phyloP scores from a whole-genome alignment of 2,888 invertebrate species.

The Thecophora atra region DNA sequence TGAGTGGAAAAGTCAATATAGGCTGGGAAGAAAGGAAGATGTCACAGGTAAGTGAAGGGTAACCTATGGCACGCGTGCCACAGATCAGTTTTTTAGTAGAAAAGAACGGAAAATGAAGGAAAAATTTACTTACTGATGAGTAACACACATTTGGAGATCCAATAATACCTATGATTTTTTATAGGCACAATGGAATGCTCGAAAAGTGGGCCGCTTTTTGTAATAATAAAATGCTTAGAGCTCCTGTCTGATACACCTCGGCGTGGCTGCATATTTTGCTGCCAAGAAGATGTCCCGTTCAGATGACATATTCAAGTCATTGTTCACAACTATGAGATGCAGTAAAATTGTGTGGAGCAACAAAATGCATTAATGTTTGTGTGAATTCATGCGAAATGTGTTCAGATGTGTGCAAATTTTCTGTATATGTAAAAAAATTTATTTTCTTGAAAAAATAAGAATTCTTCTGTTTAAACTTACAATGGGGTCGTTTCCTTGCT shows the following conservation, averaged over 20 bases:
- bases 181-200: no score
- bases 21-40: background rate
- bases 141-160: no score
- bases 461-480: background rate
- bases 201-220: no score
- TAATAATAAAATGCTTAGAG: no score
- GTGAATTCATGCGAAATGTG: no score
- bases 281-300: slow-evolving; percentile 46
- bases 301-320: slow-evolving; percentile 51
- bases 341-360: slow-evolving; percentile 36
- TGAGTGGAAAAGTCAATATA: no score
- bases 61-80: no score
- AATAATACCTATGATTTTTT: no score
- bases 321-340: slow-evolving; percentile 55
- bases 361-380: background rate
- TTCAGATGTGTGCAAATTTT: slow-evolving; percentile 10
- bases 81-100: no score
- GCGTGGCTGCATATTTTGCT: background rate
- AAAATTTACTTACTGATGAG: no score
- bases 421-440: background rate
- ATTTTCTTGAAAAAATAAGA: background rate
- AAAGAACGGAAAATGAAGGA: no score
- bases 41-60: no score
- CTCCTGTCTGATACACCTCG: background rate
- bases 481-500: slow-evolving; percentile 8